phyloP scores from a whole-genome alignment of 1,140 invertebrate species.

The Drosophila murphyi region DNA sequence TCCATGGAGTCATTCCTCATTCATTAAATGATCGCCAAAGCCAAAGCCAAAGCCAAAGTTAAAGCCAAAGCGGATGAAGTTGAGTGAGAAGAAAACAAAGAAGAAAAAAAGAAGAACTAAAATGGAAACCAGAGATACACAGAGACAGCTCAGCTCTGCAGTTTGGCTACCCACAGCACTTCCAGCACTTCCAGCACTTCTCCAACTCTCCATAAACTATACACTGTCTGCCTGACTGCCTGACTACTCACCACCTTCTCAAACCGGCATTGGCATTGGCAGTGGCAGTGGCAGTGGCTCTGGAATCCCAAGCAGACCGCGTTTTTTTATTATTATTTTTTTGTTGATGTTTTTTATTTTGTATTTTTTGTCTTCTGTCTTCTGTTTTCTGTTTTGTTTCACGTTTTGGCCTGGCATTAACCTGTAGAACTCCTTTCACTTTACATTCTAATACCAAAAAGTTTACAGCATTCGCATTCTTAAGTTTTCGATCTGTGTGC shows the following conservation, averaged over 20 bases:
- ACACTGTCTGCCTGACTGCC: not conserved
- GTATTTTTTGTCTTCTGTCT: conserved; percentile 9
- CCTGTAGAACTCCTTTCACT: conserved; percentile 80
- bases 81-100: not conserved
- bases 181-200: not conserved
- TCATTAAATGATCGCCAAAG: conserved; percentile 59
- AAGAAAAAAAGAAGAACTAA: not conserved
- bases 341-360: conserved; percentile 2
- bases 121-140: not conserved
- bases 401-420: conserved; percentile 66
- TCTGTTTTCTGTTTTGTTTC: conserved; percentile 3
- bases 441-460: conserved; percentile 80
- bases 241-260: not conserved
- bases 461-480: conserved; percentile 78
- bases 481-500: conserved; percentile 46
- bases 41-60: conserved; percentile 22
- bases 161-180: not conserved
- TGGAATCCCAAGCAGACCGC: conserved; percentile 8
- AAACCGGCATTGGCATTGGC: conserved; percentile 11
- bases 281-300: conserved; percentile 5
- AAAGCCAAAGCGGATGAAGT: conserved; percentile 29
- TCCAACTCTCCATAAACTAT: not conserved
- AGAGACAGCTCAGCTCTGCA: not conserved
- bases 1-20: conserved; percentile 74
- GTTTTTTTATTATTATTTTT: too few species aligned